phyloP scores from a whole-genome alignment of 2,113 vertebrate species.

The Tapirus terrestris region DNA sequence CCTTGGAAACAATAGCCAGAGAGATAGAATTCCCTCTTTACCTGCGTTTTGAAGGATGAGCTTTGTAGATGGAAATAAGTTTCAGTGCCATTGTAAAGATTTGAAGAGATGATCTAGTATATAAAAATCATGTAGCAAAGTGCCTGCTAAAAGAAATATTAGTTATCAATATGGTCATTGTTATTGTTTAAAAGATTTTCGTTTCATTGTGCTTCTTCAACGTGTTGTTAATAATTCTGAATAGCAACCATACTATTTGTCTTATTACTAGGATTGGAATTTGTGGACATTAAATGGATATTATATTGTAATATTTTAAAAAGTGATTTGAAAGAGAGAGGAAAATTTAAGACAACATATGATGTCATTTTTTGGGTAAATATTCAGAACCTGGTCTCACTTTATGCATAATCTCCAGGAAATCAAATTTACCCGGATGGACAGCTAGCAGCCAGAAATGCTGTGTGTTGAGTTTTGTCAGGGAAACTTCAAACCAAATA shows the following conservation, averaged over 20 bases:
- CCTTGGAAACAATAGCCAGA: not conserved
- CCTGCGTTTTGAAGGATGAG: not conserved
- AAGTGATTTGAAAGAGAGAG: not conserved
- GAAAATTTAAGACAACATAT: not conserved
- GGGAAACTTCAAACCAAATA: not conserved
- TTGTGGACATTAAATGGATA: not conserved
- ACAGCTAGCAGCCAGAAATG: not conserved
- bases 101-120: not conserved
- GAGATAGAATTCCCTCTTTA: rapidly evolving
- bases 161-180: rapidly evolving
- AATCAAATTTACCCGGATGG: not conserved
- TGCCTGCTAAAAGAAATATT: too few species aligned
- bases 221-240: not conserved
- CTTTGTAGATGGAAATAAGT: not conserved
- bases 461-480: too few species aligned
- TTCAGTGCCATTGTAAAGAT: not conserved
- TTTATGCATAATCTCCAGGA: not conserved
- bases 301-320: not conserved
- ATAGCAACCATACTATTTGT: not conserved
- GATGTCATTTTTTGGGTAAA: not conserved
- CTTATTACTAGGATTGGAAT: not conserved
- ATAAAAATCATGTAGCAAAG: not conserved
- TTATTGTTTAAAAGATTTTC: rapidly evolving
- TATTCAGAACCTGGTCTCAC: not conserved
- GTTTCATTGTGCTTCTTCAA: not conserved